Evolutionary conservation across 2,113 vertebrate genomes (phyloP), one percentile per base, ranked within the genome.

Genomic region (Sylvia atricapilla): DNA sequence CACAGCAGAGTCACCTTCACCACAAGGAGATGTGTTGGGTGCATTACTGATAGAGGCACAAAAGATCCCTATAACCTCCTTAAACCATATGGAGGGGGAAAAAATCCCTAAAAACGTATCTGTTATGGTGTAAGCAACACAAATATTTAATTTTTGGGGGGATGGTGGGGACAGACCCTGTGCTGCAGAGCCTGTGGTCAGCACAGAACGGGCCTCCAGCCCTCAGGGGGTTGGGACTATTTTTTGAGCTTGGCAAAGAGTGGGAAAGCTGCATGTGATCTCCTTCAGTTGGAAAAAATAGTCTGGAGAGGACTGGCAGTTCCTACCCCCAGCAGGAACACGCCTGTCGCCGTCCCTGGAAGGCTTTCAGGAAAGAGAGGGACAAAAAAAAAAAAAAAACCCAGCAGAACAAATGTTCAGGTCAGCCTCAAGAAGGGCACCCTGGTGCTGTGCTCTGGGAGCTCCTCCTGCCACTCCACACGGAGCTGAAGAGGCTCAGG

Each of bases 391-490:
- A 43, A 43, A 44, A 44, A 44, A 75, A 94, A 64, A 33, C 5
- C 39, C 49, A 85, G 86, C 6, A 6, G 27, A 88, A 96, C 85
- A 95, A 66, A 84, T 63, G 67, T 35, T 78, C 85, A 46, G 59
- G 13, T 53, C 76, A 6, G 14, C 78, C 93, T 91, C 80, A 39
- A 7, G 89, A 93, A 73, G 66, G 74, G 85, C 80, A 50, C 35
- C 84, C 88, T 72, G 87, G 63, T 73, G 92, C 74, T 81, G 30
- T 53, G 78, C 93, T 76, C 76, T 12, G 77, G 88, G 75, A 97
- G 82, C 86, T 39, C 33, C 49, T 73, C 89, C 70, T 92, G 66
- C 52, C 84, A 7, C 85, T 60, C 68, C 39, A 30, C 2, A n/a
- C 0, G 1, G 56, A 58, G 63, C 58, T 58, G 25, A 10, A n/a